A percentile compares a stretch with the other conserved stretches of the same genome.
Conservation (phyloP, 1,140 invertebrate species). For the Cepaea nemoralis region DNA sequence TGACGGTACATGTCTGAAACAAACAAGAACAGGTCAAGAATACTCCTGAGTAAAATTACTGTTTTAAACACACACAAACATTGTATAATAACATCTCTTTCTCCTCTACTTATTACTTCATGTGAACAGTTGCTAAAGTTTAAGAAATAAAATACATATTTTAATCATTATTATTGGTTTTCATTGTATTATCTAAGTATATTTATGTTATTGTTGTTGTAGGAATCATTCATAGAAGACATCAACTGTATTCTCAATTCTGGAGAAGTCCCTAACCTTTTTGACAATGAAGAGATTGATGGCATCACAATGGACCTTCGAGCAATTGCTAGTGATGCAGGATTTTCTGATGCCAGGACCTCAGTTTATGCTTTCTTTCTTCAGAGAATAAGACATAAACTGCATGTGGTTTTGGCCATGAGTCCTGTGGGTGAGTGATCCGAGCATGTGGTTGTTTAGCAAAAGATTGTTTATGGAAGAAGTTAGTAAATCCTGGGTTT, state of each 20-base stretch:
- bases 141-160: too few relatives aligned
- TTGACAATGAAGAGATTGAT: constrained; percentile 71
- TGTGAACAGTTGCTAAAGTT: too few relatives aligned
- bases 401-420: constrained; percentile 72
- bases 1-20: too few relatives aligned
- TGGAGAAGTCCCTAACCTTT: constrained; percentile 71
- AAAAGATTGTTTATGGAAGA: too few relatives aligned
- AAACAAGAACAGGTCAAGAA: too few relatives aligned
- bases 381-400: constrained; percentile 68
- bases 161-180: too few relatives aligned
- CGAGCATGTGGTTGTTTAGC: not conserved
- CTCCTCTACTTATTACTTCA: too few relatives aligned
- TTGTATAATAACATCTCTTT: too few relatives aligned
- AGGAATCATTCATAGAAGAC: constrained; percentile 72
- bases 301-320: constrained; percentile 71
- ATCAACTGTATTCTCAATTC: constrained; percentile 72
- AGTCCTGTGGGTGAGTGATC: constrained; percentile 73
- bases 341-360: constrained; percentile 65
- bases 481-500: too few relatives aligned
- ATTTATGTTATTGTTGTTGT: constrained; percentile 29
- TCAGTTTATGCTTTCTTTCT: constrained; percentile 70
- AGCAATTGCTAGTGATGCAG: constrained; percentile 62
- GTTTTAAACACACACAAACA: too few relatives aligned
- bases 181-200: too few relatives aligned
- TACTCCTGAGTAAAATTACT: too few relatives aligned